These are phyloP conservation scores for Blastomussa wellsi DNA, from an alignment of 92 coral and sea anemone species.

Conservation along the genomic window DNA sequence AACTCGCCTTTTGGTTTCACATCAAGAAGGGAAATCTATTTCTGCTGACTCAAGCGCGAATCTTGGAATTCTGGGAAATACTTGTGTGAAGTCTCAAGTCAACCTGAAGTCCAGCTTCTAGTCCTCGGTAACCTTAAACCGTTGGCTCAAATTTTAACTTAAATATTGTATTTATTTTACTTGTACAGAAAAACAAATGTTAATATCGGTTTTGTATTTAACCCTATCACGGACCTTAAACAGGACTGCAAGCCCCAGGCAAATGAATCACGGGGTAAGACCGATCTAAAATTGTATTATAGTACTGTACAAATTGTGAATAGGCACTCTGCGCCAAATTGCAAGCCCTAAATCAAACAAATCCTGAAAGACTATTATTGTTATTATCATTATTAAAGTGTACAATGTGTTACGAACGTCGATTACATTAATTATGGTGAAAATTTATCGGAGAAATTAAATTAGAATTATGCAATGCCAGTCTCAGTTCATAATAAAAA, in stretches of 20 bases:
- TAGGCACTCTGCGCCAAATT: conserved; percentile 33
- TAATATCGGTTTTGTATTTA: conserved; percentile 47
- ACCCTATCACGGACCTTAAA: conserved; percentile 10
- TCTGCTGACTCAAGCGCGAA: neutral
- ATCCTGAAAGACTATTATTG: conserved; percentile 14
- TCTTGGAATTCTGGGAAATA: neutral
- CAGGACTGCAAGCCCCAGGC: conserved; percentile 3
- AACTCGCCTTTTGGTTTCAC: neutral
- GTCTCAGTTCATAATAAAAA: conserved; percentile 43
- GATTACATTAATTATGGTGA: conserved; percentile 45
- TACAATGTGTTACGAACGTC: conserved; percentile 34
- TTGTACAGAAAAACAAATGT: conserved; percentile 34
- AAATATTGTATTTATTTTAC: conserved; percentile 46
- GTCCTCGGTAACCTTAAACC: neutral
- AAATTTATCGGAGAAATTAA: conserved; percentile 32
- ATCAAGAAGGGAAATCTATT: neutral
- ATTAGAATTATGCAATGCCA: conserved; percentile 28
- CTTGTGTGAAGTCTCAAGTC: neutral
- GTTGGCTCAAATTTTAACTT: conserved; percentile 13
- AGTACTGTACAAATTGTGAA: conserved; percentile 63
- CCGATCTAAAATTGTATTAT: conserved; percentile 50
- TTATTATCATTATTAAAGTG: conserved; percentile 24
- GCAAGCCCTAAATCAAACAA: neutral
- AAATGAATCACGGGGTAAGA: conserved; percentile 9
- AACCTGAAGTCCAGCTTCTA: neutral